Evolutionary conservation across 1,140 invertebrate species (phyloP), one percentile per base, ranked within the genome.

Genomic region (Rhyzopertha dominica): DNA sequence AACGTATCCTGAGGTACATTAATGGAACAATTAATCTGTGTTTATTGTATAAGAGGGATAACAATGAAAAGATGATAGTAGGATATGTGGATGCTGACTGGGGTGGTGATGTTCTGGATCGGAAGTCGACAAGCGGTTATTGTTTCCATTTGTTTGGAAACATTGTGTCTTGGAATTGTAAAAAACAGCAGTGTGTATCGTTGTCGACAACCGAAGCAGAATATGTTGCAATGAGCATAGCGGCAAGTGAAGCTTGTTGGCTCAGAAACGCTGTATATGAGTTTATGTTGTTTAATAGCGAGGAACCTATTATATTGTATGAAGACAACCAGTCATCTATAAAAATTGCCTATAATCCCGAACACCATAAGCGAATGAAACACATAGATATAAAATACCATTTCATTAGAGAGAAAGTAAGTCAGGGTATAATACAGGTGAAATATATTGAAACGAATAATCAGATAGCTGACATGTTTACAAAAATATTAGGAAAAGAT

Each of bases 181-280:
- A 65, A 36, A 71, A 64, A 51, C 69, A 72, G 50, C 25, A 17
- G 12, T 44, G 43, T 44, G 64, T 68, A 16, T 53, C 64, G 14
- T 16, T 71, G 0, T 72, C 67, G 1, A 66, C 67, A 2, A 67
- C 68, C 5, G 70, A 74, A 47, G 51, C 70, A 2, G 69, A 74
- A 47, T 72, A 71, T 56, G 51, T 72, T 7, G 61, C 65, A n/a
- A 44, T 70, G n/a, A 61, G 55, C 45, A 56, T 54, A 34, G 63
- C 61, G 14, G 44, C 54, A 10, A 49, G 49, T 43, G 68, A 70
- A 47, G 56, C 56, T 2, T 51, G 61, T 32, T 71, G 65, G 65
- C 40, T 70, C 5, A 43, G 45, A 17, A 55, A 63, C n/a, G n/a
- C n/a, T n/a, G n/a, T n/a, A n/a, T n/a, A n/a, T n/a, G n/a, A n/a